phyloP scores from a whole-genome alignment of 2,113 vertebrate species.

The Lamprologus speciosus region DNA sequence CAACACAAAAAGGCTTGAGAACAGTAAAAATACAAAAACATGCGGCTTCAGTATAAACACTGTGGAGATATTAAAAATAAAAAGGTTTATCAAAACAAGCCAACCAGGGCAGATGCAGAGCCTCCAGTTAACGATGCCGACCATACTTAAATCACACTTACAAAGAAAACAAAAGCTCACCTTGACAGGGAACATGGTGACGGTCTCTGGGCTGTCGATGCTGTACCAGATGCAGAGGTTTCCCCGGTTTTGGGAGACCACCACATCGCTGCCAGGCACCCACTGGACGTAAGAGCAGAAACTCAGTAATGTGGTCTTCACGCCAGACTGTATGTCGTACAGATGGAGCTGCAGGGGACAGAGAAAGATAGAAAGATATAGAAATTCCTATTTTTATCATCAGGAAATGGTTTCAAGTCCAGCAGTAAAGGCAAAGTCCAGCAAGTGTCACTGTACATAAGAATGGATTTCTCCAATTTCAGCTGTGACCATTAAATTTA shows the following conservation, averaged over 20 bases:
- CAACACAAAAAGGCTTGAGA: neutral
- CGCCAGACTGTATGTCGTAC: conserved; percentile 74
- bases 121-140: neutral
- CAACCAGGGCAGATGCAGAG: neutral
- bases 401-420: neutral
- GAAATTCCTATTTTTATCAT: neutral
- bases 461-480: neutral
- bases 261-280: conserved; percentile 92
- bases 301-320: conserved; percentile 81
- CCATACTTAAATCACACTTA: neutral
- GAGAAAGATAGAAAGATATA: neutral
- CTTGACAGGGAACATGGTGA: conserved; percentile 89
- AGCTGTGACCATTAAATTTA: neutral
- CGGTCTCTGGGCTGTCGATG: conserved; percentile 87
- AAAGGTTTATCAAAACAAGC: neutral
- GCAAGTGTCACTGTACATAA: neutral
- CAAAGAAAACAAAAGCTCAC: conserved; percentile 53
- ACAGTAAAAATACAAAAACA: neutral
- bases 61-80: neutral
- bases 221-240: conserved; percentile 94
- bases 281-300: conserved; percentile 95
- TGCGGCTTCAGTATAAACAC: neutral
- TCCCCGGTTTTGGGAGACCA: conserved; percentile 87
- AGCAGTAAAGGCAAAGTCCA: neutral
- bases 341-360: conserved; percentile 79